phyloP scores from a whole-genome alignment of 2,888 invertebrate species.

The Philereme vetulata region DNA sequence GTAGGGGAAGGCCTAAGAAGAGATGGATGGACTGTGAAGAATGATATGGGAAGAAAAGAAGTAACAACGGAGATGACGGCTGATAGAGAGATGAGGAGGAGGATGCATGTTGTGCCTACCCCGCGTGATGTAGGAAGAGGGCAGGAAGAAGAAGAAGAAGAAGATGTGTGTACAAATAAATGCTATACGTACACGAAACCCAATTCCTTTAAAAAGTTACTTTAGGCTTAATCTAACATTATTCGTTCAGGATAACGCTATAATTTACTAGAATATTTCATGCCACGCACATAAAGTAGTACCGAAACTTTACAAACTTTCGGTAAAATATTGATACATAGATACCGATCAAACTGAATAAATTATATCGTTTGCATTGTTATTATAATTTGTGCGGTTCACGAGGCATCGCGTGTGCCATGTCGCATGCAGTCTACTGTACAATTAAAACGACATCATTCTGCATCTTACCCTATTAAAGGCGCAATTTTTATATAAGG shows the following conservation, averaged over 20 bases:
- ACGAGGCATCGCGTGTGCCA: slow-evolving; percentile 17
- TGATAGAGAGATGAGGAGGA: too few species aligned
- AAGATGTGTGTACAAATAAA: too few species aligned
- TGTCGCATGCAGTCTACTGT: slow-evolving; percentile 25
- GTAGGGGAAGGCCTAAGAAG: too few species aligned
- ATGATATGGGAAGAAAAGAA: too few species aligned
- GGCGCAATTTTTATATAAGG: neutral
- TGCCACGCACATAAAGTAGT: slow-evolving; percentile 1
- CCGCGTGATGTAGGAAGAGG: too few species aligned
- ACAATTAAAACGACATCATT: slow-evolving; percentile 19
- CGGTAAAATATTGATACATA: slow-evolving; percentile 6
- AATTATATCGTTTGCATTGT: slow-evolving; percentile 23
- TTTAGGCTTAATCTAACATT: neutral
- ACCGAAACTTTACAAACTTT: slow-evolving; percentile 15
- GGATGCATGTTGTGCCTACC: too few species aligned
- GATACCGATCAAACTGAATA: slow-evolving; percentile 28
- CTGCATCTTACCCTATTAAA: slow-evolving; percentile 7
- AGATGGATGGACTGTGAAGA: too few species aligned
- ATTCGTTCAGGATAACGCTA: neutral
- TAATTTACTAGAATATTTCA: slow-evolving; percentile 16
- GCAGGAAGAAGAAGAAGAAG: too few species aligned
- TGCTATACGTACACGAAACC: too few species aligned
- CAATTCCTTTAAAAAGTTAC: too few species aligned
- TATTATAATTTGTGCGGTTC: slow-evolving; percentile 20
- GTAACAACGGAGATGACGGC: too few species aligned